Percentiles rank a stretch among this genome's conserved stretches.
These are phyloP conservation scores for Tragelaphus eurycerus DNA, from an alignment of 2,797 vertebrate species.

Conservation along the genomic window DNA sequence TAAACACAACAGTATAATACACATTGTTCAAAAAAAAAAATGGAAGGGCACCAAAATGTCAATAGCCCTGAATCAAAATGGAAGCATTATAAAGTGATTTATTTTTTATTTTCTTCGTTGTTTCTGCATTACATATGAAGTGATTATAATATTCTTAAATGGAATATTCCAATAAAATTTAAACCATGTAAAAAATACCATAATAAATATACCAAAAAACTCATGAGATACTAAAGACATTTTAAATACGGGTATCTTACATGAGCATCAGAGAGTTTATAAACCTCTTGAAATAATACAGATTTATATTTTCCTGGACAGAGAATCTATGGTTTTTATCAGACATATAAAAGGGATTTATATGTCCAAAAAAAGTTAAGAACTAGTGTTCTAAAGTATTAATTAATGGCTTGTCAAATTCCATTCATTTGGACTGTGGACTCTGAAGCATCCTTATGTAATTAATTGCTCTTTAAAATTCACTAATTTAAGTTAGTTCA, in stretches of 20 bases:
- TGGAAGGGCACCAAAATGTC: not conserved
- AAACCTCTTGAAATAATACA: not conserved
- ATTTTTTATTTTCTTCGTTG: not conserved
- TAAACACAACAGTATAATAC: not conserved
- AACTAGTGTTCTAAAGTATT: not conserved
- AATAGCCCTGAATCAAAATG: not conserved
- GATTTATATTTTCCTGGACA: not conserved
- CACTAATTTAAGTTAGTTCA: not conserved
- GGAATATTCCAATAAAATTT: not conserved
- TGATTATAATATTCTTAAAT: not conserved
- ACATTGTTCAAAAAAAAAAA: not conserved
- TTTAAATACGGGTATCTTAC: not conserved
- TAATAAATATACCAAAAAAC: not conserved
- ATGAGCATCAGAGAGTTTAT: not conserved
- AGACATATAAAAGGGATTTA: not conserved
- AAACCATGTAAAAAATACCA: not conserved
- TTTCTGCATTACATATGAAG: not conserved
- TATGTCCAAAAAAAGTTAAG: not conserved
- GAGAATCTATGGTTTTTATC: not conserved
- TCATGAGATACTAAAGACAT: not conserved
- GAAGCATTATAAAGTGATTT: not conserved
- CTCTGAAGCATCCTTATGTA: not conserved
- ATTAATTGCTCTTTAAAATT: slow-evolving; percentile 23
- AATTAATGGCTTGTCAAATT: not conserved
- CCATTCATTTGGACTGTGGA: not conserved